Evolutionary conservation across 2,888 invertebrate genomes (phyloP), one percentile per base, ranked within the genome.

Genomic region (Chrysodeixis includens): DNA sequence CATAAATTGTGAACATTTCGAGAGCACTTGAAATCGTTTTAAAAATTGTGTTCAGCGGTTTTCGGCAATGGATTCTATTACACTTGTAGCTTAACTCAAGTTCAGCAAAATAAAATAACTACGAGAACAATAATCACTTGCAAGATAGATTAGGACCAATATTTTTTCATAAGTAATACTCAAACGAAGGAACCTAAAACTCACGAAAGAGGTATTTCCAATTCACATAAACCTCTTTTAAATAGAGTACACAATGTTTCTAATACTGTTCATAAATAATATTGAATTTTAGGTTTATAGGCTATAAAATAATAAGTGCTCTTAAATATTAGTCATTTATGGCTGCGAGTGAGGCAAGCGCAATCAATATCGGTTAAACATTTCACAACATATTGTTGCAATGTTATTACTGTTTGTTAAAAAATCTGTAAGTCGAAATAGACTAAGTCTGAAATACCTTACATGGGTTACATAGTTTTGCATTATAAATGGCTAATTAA

Each of bases 271-370:
- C 55, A 44, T 53, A 57, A 49, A 67, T 44, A 61, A 57, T 40
- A 69, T 51, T 69, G 16, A 53, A 64, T 53, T 65, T 66, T 49
- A 75, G 22, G 49, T 75, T 63, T 49, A 63, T 44, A 60, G 66
- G 32, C 57, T 64, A 69, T 51, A 67, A 30, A 51, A 67, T 63
- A 63, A 69, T 62, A 62, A 66, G 64, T 66, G 69, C 62, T 64
- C 56, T 57, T 76, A 69, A 76, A 73, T 64, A 73, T 63, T 59
- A 66, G 55, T 62, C 60, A 61, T 66, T 76, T 71, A 81, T 81
- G 76, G 76, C 70, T 76, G 68, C 40, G n/a, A 6, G 40, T 66
- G 59, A 71, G 64, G 66, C 73, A 78, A 78, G 71, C 76, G 69
- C 58, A 69, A 81, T 81, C 67, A 68, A 63, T 35, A 62, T 67